Evolutionary conservation across 2,113 vertebrate genomes (phyloP), one percentile per base, ranked within the genome.

Genomic region (Microtus montanus): DNA sequence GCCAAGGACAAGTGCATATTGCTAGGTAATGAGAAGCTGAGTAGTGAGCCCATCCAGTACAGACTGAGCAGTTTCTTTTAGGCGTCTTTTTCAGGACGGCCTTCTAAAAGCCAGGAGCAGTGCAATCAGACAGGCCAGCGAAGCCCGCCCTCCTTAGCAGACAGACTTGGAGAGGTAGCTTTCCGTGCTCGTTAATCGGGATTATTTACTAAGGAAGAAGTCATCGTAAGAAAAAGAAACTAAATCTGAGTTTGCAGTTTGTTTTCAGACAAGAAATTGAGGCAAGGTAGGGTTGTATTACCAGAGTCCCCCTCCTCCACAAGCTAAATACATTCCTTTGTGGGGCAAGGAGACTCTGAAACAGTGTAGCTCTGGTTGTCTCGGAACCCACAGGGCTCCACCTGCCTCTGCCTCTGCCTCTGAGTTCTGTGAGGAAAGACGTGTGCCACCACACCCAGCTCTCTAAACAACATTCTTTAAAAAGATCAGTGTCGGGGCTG

Each of bases 11-110:
- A 74, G 38, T 73, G n/a, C 44, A 1, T 58, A n/a, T 66, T 84
- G 63, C 88, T 96, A 44, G 52, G 66, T 64, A 86, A 84, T 70
- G n/a, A 93, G 89, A 86, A 54, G n/a, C n/a, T 95, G 95, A 71
- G 90, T 90, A 4, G 61, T 66, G 66, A 97, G 92, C 80, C 64
- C 19, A 79, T 77, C 63, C 74, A 77, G 73, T 63, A 35, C 1
- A 10, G 92, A 94, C 61, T 5, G 17, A 58, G 64, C 58, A 35
- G 84, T 87, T 87, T 94, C 87, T 95, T 75, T 87, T 63, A 20
- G 33, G 63, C 38, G 4, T 68, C 41, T 83, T 88, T 88, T 92
- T 35, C 58, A 24, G 35, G 52, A 49, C 75, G 66, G 73, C 74
- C 24, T 96, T 90, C 87, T 75, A 84, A 75, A 87, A 82, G 83